A percentile compares a stretch with the other conserved stretches of the same genome.
Evolutionary conservation across 1,140 invertebrate genomes (phyloP).

Genomic region (Drosophila pseudoananassae): DNA sequence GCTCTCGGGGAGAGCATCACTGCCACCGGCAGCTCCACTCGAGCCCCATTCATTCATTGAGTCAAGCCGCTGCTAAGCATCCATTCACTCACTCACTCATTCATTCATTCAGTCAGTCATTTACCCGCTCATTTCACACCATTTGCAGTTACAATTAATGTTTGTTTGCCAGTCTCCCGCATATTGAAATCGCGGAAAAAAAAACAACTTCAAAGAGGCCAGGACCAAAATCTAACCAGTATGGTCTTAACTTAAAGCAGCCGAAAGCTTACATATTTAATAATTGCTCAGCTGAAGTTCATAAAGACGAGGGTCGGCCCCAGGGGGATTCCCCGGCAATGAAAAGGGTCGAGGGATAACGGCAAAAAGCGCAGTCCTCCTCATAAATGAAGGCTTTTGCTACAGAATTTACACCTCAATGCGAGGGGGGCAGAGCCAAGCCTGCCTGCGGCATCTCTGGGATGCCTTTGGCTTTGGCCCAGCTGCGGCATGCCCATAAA

Average conservation of each 20-base stretch:
- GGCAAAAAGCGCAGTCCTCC: constrained; percentile 66
- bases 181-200: constrained; percentile 24
- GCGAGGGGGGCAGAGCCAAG: not conserved
- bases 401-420: constrained; percentile 66
- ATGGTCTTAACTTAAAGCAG: constrained; percentile 50
- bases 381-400: constrained; percentile 72
- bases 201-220: constrained; percentile 57
- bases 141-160: constrained; percentile 76
- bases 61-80: constrained; percentile 53
- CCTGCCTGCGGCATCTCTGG: constrained; percentile 36
- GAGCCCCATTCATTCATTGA: constrained; percentile 63
- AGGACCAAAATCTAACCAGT: constrained; percentile 1
- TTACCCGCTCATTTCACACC: constrained; percentile 63
- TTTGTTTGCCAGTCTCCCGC: constrained; percentile 72
- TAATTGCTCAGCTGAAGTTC: constrained; percentile 69
- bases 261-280: constrained; percentile 70
- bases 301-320: constrained; percentile 55
- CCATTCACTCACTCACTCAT: constrained; percentile 48
- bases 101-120: constrained; percentile 29
- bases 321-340: constrained; percentile 36
- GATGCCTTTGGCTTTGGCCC: constrained; percentile 57
- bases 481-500: constrained; percentile 68
- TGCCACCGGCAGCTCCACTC: constrained; percentile 57
- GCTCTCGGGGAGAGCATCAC: constrained; percentile 19
- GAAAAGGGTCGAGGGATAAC: constrained; percentile 63